Percentiles rank a stretch among this genome's conserved stretches.
Conservation (phyloP, 2,888 invertebrate species). For the Eurois occulta region DNA sequence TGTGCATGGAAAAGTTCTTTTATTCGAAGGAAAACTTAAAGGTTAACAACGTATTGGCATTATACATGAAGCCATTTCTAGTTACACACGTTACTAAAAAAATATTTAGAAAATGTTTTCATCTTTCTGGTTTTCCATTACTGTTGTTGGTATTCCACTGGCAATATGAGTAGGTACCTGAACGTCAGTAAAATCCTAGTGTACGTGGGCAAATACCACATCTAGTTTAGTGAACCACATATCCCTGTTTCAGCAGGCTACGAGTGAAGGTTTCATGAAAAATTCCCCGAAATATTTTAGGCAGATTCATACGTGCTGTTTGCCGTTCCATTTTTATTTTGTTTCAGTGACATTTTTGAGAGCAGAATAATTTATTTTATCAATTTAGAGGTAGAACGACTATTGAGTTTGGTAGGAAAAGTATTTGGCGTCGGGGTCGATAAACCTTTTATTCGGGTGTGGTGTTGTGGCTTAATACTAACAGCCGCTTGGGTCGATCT, state of each 20-base stretch:
- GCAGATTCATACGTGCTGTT: slow-evolving; percentile 43
- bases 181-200: background rate
- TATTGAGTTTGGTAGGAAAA: slow-evolving; percentile 2
- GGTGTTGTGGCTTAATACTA: background rate
- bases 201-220: slow-evolving; percentile 13
- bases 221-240: background rate
- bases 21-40: background rate
- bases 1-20: background rate
- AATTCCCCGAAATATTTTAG: slow-evolving; percentile 9
- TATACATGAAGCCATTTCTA: background rate
- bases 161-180: background rate
- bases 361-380: slow-evolving; percentile 25
- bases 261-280: slow-evolving; percentile 11
- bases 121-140: background rate
- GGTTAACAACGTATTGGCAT: background rate
- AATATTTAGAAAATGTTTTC: background rate
- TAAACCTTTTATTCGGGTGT: background rate
- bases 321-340: slow-evolving; percentile 5
- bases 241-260: slow-evolving; percentile 28
- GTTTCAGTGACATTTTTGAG: slow-evolving; percentile 8
- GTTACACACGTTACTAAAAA: background rate
- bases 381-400: background rate
- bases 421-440: background rate
- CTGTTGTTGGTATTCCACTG: slow-evolving; percentile 9
- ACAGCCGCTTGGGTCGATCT: background rate